Evolutionary conservation across 2,888 invertebrate genomes (phyloP).

Genomic region (Allygus modestus): DNA sequence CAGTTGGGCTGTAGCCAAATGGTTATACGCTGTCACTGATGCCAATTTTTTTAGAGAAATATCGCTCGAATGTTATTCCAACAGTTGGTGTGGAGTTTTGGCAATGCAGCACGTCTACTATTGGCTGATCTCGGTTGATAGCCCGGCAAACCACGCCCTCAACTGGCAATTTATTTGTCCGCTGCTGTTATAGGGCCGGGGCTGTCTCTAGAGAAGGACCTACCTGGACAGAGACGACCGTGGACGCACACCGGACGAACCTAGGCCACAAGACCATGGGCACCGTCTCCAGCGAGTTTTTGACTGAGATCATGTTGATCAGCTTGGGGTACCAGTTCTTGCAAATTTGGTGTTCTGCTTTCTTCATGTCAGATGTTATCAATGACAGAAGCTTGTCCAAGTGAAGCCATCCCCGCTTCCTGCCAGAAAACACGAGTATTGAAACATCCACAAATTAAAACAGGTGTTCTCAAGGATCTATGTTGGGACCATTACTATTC

Average conservation of each 20-base stretch:
- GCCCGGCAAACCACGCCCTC: too few relatives aligned
- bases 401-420: conserved; percentile 51
- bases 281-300: conserved; percentile 48
- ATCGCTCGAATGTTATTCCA: too few relatives aligned
- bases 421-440: conserved; percentile 14
- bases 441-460: neutral
- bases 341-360: conserved; percentile 59
- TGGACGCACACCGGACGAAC: conserved; percentile 60
- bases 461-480: neutral
- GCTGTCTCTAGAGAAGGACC: too few relatives aligned
- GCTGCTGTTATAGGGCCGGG: too few relatives aligned
- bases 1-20: too few relatives aligned
- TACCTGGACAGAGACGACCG: conserved; percentile 59
- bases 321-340: conserved; percentile 61
- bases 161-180: too few relatives aligned
- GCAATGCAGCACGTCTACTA: too few relatives aligned
- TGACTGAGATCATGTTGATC: conserved; percentile 61
- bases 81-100: too few relatives aligned
- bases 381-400: conserved; percentile 50
- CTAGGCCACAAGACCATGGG: conserved; percentile 51
- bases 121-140: too few relatives aligned
- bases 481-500: too few relatives aligned
- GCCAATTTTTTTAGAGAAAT: too few relatives aligned
- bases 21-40: too few relatives aligned
- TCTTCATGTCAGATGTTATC: conserved; percentile 58